These are phyloP conservation scores for Cyclopterus lumpus DNA, from an alignment of 2,797 vertebrate genomes.

Conservation along the genomic window DNA sequence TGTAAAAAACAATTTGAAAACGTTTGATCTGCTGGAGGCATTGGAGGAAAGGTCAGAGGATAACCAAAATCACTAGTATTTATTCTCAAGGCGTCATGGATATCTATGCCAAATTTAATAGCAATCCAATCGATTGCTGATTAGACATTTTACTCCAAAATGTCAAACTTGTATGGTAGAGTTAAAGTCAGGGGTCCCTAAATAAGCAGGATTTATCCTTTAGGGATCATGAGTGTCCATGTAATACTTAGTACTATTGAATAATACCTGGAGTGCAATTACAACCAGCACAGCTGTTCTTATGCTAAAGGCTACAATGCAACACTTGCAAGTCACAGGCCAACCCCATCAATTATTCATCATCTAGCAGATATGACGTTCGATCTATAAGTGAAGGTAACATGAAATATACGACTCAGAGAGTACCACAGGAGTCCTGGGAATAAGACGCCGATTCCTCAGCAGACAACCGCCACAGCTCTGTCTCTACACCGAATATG, in stretches of 20 bases:
- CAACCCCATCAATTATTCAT: slow-evolving; percentile 1
- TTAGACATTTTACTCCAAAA: no score
- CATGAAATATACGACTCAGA: not conserved
- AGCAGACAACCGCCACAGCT: slow-evolving; percentile 9
- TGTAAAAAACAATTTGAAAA: not conserved
- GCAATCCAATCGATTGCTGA: not conserved
- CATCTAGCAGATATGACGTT: not conserved
- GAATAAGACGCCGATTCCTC: not conserved
- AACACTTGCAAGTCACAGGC: not conserved
- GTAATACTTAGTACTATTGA: no score
- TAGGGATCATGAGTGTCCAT: no score
- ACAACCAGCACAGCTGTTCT: not conserved
- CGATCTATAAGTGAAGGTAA: not conserved
- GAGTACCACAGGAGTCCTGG: not conserved
- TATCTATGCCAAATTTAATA: not conserved
- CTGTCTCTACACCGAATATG: not conserved
- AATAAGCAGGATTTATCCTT: no score
- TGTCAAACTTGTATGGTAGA: no score
- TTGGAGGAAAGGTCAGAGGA: not conserved
- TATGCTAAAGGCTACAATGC: not conserved
- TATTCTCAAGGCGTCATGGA: not conserved
- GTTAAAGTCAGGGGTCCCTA: no score
- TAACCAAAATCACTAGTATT: not conserved
- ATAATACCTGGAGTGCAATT: no score
- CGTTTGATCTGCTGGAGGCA: not conserved